Conservation (phyloP, 1,140 invertebrate genomes). For the Drosophila eugracilis region DNA sequence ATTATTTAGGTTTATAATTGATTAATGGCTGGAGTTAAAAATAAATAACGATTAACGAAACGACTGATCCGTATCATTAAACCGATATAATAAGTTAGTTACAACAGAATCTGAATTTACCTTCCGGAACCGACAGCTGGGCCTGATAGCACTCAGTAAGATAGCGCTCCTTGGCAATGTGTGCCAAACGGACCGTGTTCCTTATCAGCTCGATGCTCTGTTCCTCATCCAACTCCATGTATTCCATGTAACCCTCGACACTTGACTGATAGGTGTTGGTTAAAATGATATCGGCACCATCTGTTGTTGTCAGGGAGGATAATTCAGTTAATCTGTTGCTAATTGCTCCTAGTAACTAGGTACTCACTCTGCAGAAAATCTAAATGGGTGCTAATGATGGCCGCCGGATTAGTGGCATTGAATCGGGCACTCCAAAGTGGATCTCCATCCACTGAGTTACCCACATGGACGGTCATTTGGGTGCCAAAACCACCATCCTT, state of each 20-base stretch:
- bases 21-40: no score
- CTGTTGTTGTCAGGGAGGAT: conserved; percentile 79
- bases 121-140: conserved; percentile 54
- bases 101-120: conserved; percentile 24
- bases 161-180: conserved; percentile 81
- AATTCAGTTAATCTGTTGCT: conserved; percentile 28
- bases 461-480: conserved; percentile 90
- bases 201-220: conserved; percentile 90
- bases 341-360: conserved; percentile 16
- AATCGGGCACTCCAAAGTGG: conserved; percentile 93
- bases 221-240: conserved; percentile 88
- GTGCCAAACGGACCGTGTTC: conserved; percentile 89
- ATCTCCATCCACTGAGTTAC: conserved; percentile 89
- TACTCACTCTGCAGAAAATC: conserved; percentile 88
- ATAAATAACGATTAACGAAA: no score
- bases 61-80: no score
- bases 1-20: no score
- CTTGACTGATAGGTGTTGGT: conserved; percentile 96
- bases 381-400: conserved; percentile 91
- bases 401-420: conserved; percentile 89
- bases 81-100: neutral
- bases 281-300: conserved; percentile 93
- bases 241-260: conserved; percentile 90
- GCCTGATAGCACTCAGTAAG: conserved; percentile 74
- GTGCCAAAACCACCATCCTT: conserved; percentile 93